Evolutionary conservation across 2,113 vertebrate genomes (phyloP).

Genomic region (Sinocyclocheilus anophthalmus): DNA sequence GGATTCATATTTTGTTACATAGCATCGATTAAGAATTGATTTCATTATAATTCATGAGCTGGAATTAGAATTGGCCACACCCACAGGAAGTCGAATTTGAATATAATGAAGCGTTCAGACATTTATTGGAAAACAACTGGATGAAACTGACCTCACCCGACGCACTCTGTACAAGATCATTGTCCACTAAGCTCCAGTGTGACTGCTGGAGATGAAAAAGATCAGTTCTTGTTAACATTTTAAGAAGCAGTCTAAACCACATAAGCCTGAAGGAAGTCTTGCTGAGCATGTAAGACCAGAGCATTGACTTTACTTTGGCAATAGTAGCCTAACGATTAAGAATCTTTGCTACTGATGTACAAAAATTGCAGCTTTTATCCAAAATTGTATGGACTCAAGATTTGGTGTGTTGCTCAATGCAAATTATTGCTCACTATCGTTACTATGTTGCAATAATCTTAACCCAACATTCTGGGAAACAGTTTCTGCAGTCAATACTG

Average conservation of each 20-base stretch:
- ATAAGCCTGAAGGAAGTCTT: conserved; percentile 5
- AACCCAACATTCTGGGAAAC: not conserved
- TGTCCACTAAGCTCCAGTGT: not conserved
- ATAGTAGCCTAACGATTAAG: conserved; percentile 11
- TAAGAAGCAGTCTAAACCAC: conserved; percentile 6
- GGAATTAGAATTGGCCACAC: no score
- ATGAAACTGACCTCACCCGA: not conserved
- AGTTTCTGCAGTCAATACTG: not conserved
- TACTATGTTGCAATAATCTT: conserved; percentile 4
- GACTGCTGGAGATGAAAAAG: conserved; percentile 1
- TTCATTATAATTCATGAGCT: no score
- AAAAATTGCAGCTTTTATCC: conserved; percentile 11
- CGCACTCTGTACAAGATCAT: not conserved
- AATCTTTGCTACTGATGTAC: conserved; percentile 30
- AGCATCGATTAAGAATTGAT: no score
- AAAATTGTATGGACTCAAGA: conserved; percentile 7
- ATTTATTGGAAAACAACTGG: no score
- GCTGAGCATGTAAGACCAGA: conserved; percentile 2
- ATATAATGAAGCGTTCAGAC: no score
- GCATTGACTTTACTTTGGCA: conserved; percentile 19
- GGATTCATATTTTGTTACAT: not conserved
- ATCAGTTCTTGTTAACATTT: conserved; percentile 10
- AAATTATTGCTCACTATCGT: conserved; percentile 24
- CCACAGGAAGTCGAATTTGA: no score
- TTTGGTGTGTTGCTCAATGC: not conserved